Evolutionary conservation across 1,140 invertebrate genomes (phyloP), one percentile per base, ranked within the genome.

Genomic region (Sipha flava): DNA sequence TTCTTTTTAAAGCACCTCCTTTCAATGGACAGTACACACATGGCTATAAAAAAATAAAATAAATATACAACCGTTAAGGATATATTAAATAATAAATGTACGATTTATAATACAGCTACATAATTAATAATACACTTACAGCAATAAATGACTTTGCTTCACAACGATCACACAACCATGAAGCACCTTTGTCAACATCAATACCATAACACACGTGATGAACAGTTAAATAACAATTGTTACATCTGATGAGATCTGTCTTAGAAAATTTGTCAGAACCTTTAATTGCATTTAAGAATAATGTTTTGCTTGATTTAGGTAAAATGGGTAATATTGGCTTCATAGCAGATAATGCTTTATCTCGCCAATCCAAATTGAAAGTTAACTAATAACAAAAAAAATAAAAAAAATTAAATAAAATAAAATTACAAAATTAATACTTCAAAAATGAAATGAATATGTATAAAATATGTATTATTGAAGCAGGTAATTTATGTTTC

Each of bases 151-250:
- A 29, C 2, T 40, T 26, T 12, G 6, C 26, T 34, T 59, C 12
- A n/a, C 73, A 77, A 6, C 73, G 73, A 43, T 77, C 73, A 77
- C 73, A 77, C 1, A 43, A 23, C 72, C 79, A 79, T 80, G 43
- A 64, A 34, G 26, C 77, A 40, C 29, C 70, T 79, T 79, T 79
- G 79, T 79, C 18, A 47, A 26, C 34, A 64, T 57, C n/a, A 23
- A 34, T 26, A 14, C 52, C 82, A 62, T 77, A 64, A 82, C 68
- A 64, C 16, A 81, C 21, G 49, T 29, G 34, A 52, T 66, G 62
- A 62, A 64, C 75, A 1, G 12, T 26, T 43, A 66, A 59, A 81
- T 18, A 80, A 23, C 52, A 77, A 26, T 37, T 34, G 49, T n/a
- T 40, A 68, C 57, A 70, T 45, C 40, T 54, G 16, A 82, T 52